These are phyloP conservation scores for Luscinia megarhynchos DNA, from an alignment of 2,797 vertebrate species.

Conservation along the genomic window DNA sequence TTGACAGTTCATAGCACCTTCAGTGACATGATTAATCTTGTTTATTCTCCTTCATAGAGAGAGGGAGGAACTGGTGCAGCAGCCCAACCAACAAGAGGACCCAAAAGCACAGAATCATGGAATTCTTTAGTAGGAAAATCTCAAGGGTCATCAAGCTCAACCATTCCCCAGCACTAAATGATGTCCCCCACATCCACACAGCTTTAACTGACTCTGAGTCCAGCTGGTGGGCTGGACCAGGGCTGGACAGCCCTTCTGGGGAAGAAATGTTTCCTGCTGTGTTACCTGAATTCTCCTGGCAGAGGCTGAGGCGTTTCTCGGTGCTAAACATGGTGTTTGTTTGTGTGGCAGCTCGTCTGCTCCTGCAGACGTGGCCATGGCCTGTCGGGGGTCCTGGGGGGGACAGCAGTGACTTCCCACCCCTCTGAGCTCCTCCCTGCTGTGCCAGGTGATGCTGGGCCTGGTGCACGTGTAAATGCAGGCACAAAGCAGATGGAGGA, in stretches of 20 bases:
- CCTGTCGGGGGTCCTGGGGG: fast-evolving
- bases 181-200: not conserved
- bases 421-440: not conserved
- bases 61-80: not conserved
- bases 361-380: fast-evolving
- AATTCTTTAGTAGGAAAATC: not conserved
- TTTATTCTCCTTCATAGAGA: not conserved
- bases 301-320: not conserved
- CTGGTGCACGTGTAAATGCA: not conserved
- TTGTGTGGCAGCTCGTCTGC: not conserved
- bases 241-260: not conserved
- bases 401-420: not conserved
- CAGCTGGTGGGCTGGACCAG: not conserved
- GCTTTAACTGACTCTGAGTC: not conserved
- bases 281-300: not conserved
- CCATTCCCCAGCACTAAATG: not conserved
- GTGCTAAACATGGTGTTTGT: not conserved
- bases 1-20: constrained; percentile 4
- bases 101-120: not conserved
- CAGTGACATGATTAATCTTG: not conserved
- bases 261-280: not conserved
- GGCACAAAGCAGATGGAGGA: not conserved
- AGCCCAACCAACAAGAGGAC: not conserved
- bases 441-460: not conserved
- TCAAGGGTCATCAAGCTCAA: not conserved